Evolutionary conservation across 1,140 invertebrate species (phyloP).

Genomic region (Cyphomyrmex costatus): DNA sequence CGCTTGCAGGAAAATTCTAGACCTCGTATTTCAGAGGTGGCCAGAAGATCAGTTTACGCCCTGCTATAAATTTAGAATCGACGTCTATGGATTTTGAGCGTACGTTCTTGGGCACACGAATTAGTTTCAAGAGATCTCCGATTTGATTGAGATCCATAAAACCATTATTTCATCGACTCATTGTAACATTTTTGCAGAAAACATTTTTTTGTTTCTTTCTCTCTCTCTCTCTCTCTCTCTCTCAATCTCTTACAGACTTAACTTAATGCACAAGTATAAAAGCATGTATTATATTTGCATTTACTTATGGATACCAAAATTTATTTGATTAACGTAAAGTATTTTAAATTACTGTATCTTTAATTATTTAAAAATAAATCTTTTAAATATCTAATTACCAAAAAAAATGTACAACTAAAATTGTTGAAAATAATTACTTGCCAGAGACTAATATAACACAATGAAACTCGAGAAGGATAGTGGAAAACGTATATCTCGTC

Average conservation of each 20-base stretch:
- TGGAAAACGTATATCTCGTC: neutral
- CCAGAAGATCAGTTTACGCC: conserved; percentile 67
- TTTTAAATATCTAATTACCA: neutral
- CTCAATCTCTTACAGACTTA: conserved; percentile 4
- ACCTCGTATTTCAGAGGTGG: conserved; percentile 48
- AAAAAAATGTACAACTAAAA: neutral
- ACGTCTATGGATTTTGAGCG: conserved; percentile 53
- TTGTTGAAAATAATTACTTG: neutral
- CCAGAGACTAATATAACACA: neutral
- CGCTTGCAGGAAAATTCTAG: conserved; percentile 55
- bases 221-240: neutral
- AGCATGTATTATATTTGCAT: neutral
- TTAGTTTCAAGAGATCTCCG: conserved; percentile 42
- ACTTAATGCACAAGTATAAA: neutral
- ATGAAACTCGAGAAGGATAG: neutral
- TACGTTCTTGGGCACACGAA: conserved; percentile 55
- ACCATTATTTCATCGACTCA: neutral
- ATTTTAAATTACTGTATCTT: neutral
- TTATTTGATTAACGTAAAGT: neutral
- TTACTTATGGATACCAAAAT: neutral
- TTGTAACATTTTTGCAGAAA: neutral
- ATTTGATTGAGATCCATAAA: conserved; percentile 25
- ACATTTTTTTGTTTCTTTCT: neutral
- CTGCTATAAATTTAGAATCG: conserved; percentile 57
- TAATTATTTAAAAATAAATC: neutral